A percentile compares a stretch with the other conserved stretches of the same genome.
phyloP scores from a whole-genome alignment of 2,888 invertebrate genomes.

The Hyles lineata region DNA sequence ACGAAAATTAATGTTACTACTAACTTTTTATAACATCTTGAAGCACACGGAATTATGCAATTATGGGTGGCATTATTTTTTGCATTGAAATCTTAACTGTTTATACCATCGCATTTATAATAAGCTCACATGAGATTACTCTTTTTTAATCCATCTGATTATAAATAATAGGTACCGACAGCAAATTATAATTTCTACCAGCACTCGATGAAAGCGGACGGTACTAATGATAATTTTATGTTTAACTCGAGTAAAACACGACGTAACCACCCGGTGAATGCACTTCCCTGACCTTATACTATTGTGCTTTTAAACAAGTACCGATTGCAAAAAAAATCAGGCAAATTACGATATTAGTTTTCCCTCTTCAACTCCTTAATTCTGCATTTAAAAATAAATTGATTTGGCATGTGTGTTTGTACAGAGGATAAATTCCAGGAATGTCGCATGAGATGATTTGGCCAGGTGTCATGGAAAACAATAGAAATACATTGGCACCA shows the following conservation, averaged over 20 bases:
- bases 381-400: neutral
- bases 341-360: neutral
- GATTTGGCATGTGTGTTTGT: neutral
- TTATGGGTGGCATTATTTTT: too few relatives aligned
- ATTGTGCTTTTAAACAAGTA: conserved; percentile 67
- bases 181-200: neutral
- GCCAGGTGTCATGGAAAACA: too few relatives aligned
- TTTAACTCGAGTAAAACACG: conserved; percentile 63
- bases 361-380: neutral
- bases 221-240: conserved; percentile 19
- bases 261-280: conserved; percentile 71
- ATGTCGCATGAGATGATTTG: too few relatives aligned
- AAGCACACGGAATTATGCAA: too few relatives aligned
- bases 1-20: too few relatives aligned
- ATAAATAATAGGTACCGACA: neutral
- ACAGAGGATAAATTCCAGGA: too few relatives aligned
- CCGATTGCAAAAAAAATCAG: conserved; percentile 49
- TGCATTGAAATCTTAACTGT: too few relatives aligned
- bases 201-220: neutral
- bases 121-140: too few relatives aligned
- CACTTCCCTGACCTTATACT: conserved; percentile 77
- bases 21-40: too few relatives aligned
- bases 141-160: neutral
- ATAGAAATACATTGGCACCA: too few relatives aligned
- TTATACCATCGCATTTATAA: too few relatives aligned